Base-by-base conservation (phyloP, 2,888 invertebrate genomes). In the Hartigia nigra region DNA sequence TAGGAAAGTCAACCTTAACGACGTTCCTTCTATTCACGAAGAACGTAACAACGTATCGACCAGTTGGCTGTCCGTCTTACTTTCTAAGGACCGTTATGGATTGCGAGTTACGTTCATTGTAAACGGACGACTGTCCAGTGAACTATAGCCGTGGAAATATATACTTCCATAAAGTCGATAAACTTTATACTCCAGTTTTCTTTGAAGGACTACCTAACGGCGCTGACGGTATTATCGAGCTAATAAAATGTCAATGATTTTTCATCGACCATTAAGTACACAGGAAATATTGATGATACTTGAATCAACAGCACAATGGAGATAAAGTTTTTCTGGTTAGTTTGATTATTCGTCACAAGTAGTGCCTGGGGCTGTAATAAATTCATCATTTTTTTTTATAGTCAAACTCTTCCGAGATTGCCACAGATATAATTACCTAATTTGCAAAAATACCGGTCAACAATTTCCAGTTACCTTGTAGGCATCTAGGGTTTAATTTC, bases 51-150 rank as follows among this genome's bases (percentile, higher is more conserved):
- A 55, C 72, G 31, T 31, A 72, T 72, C 72, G 72, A 72, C 34
- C 72, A 34, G 72, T 55, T 55, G 55, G 9, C 31, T 31, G 32
- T 72, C 23, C 75, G 79, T 78, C 81, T 81, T 82, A 82, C 82
- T 82, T 82, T 82, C 83, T 83, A 81, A 72, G 75, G 80, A 79
- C 77, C 81, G 79, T 83, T 76, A 82, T 78, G 81, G 78, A 77
- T 76, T 78, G 75, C 75, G 70, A 37, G 74, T 80, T 72, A 72
- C 72, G 72, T 34, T 34, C 14, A 55, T 55, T 55, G 14, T 55
- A 55, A 55, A 55, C 23, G 9, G 23, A 23, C 55, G 9, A 55
- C 23, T 55, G 55, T 55, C 55, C 55, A 55, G 9, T 55, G 55
- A 55, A 55, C 9, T 55, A 55, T 14, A 14, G 23, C 9, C 55